These are phyloP conservation scores for Phymorhynchus buccinoides DNA, from an alignment of 1,140 invertebrate species.

Conservation along the genomic window DNA sequence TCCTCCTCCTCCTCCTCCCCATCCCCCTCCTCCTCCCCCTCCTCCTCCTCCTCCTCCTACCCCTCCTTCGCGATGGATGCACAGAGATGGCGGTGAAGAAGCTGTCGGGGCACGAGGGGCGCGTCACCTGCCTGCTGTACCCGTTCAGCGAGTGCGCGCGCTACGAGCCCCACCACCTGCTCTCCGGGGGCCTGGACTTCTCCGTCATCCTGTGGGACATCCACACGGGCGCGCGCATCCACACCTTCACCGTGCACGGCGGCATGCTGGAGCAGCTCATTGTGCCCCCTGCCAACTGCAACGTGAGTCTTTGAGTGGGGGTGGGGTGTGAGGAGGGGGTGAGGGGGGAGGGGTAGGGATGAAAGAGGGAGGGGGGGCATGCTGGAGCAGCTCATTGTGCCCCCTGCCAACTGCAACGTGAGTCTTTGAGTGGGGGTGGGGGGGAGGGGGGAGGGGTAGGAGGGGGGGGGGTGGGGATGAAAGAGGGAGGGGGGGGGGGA, in stretches of 20 bases:
- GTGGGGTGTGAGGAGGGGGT: background rate
- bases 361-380: background rate
- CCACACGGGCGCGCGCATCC: slow-evolving; percentile 89
- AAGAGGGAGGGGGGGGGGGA: too few relatives aligned
- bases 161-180: slow-evolving; percentile 87
- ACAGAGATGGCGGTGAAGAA: slow-evolving; percentile 91
- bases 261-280: slow-evolving; percentile 87
- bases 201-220: slow-evolving; percentile 98
- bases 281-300: slow-evolving; percentile 91
- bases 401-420: background rate
- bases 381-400: too few relatives aligned
- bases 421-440: background rate
- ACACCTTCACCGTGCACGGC: slow-evolving; percentile 97
- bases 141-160: slow-evolving; percentile 93
- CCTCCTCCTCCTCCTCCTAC: too few relatives aligned
- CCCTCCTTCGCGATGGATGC: too few relatives aligned
- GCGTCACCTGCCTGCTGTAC: slow-evolving; percentile 96
- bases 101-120: slow-evolving; percentile 90
- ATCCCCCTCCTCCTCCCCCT: too few relatives aligned
- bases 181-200: slow-evolving; percentile 98
- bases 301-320: slow-evolving; percentile 61
- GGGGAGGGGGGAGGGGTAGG: background rate
- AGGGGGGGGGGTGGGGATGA: too few relatives aligned
- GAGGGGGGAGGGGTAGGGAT: too few relatives aligned
- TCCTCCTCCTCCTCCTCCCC: too few relatives aligned